phyloP scores from a whole-genome alignment of 2,113 vertebrate genomes.

The Leuciscus idus region DNA sequence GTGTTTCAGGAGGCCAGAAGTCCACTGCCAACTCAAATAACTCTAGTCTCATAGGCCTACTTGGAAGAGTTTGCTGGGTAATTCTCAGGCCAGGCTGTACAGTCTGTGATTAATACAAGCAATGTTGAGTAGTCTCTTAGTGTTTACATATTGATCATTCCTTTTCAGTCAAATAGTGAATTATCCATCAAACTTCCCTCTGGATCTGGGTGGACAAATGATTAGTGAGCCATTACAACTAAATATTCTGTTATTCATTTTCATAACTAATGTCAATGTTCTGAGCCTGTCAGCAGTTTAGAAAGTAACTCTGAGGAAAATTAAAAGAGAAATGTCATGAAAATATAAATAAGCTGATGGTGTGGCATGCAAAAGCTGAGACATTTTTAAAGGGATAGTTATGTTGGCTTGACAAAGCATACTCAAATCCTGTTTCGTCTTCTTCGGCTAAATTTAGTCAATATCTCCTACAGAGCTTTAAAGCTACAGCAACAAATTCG shows the following conservation, averaged over 20 bases:
- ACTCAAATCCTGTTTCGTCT: too few relatives aligned
- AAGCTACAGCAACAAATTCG: background rate
- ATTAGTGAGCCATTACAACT: background rate
- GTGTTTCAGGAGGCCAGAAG: background rate
- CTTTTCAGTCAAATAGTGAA: constrained; percentile 1
- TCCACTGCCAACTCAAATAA: background rate
- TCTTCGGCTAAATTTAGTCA: too few relatives aligned
- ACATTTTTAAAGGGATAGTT: background rate
- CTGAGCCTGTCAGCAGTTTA: background rate
- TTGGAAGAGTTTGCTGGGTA: background rate
- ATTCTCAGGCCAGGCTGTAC: background rate
- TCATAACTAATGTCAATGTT: constrained; percentile 4
- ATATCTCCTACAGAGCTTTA: background rate
- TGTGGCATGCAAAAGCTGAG: background rate
- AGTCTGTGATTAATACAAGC: background rate
- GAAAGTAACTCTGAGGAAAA: background rate
- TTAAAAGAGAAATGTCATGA: background rate
- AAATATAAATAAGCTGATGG: background rate
- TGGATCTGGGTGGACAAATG: background rate
- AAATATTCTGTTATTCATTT: background rate
- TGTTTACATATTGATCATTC: constrained; percentile 3
- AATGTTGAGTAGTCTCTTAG: background rate
- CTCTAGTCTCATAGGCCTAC: background rate
- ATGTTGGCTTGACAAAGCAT: too few relatives aligned
- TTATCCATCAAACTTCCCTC: background rate